Evolutionary conservation across 2,888 invertebrate genomes (phyloP), one percentile per base, ranked within the genome.

Genomic region (Agrotis clavis): DNA sequence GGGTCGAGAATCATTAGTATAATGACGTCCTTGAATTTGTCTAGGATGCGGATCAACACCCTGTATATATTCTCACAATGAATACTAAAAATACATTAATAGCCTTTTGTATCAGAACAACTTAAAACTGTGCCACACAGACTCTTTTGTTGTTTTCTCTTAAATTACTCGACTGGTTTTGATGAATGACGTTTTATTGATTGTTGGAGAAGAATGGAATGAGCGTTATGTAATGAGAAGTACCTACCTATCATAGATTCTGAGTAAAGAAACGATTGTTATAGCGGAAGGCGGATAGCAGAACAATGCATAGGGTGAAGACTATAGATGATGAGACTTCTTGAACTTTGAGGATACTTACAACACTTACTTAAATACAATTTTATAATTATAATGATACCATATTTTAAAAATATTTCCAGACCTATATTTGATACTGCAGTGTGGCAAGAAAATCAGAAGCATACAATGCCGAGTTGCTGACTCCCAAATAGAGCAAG

Each of bases 101-200:
- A 9, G 9, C 21, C 47, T 41, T 57, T 67, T 65, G 21, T 62
- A 19, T 51, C 21, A 30, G 9, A 25, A 18, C 5, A 45, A 53
- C 60, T n/a, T 45, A 50, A 13, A 30, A 35, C 35, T 4, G 25
- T 56, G 2, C 2, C 9, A 2, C 7, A 63, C 30, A 56, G 45
- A 35, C 19, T 61, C 54, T 50, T 13, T 64, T 79, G 54, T 80
- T 71, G 45, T 67, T 57, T 50, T 62, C 45, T 74, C 48, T 14
- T 45, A 53, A 54, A 68, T 30, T 57, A 53, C 65, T 57, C 35
- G 21, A 51, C 65, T 48, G 57, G 65, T 76, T 30, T 30, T 41
- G 62, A 78, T 81, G 53, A 75, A 69, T 54, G 50, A 54, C 16
- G 35, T 6, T 47, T 56, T 47, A 48, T 64, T 67, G 11, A 67